Percentiles rank a stretch among this genome's conserved stretches.
Conservation (phyloP, 2,888 invertebrate species). For the Bugula neritina region DNA sequence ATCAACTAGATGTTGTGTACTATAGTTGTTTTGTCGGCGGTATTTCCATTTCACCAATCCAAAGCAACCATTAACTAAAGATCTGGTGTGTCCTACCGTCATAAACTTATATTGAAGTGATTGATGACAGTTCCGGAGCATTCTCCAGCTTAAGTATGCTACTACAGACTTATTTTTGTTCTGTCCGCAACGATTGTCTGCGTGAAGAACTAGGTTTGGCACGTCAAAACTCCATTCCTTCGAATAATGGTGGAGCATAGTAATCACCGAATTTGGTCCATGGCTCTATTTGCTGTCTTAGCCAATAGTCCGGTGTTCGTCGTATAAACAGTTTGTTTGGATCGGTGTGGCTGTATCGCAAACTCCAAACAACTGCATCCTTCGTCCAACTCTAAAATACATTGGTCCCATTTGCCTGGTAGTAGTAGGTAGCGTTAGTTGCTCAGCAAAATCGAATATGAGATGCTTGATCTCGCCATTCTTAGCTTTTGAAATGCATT, state of each 20-base stretch:
- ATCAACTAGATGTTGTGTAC: neutral
- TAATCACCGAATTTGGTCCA: neutral
- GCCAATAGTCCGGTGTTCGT: neutral
- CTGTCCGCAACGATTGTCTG: conserved; percentile 6
- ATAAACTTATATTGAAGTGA: neutral
- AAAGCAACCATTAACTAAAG: neutral
- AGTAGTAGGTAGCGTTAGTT: neutral
- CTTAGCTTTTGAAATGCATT: neutral
- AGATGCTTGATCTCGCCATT: neutral
- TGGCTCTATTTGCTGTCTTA: neutral
- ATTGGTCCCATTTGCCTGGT: neutral
- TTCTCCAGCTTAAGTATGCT: neutral
- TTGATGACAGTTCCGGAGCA: neutral
- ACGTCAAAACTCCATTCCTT: neutral
- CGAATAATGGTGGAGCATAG: neutral
- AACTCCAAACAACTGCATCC: neutral
- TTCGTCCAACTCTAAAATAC: neutral
- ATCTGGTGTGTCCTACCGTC: neutral
- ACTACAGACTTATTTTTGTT: conserved; percentile 14
- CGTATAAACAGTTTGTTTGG: neutral
- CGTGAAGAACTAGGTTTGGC: neutral
- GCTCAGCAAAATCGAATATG: conserved; percentile 14
- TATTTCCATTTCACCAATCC: neutral
- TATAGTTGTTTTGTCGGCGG: neutral
- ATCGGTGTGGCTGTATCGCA: neutral